These are phyloP conservation scores for Philhelius pedissequus DNA, from an alignment of 2,888 invertebrate species.

Conservation along the genomic window DNA sequence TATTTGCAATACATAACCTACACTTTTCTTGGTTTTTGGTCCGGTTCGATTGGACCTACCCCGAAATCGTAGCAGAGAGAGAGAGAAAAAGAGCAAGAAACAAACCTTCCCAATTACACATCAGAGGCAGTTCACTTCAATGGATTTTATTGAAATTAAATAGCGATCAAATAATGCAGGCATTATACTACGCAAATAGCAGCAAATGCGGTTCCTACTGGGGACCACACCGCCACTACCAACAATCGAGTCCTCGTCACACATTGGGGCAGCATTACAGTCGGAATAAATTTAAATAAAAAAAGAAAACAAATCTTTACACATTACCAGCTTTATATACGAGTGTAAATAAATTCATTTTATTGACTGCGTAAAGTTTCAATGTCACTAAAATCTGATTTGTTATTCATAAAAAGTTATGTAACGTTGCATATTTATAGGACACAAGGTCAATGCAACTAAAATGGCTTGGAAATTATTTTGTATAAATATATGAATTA, in stretches of 20 bases:
- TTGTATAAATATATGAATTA: too few relatives aligned
- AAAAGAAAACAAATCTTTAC: background rate
- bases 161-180: slow-evolving; percentile 30
- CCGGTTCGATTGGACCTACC: slow-evolving; percentile 32
- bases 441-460: too few relatives aligned
- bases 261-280: background rate
- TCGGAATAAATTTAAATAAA: background rate
- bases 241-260: background rate
- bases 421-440: too few relatives aligned
- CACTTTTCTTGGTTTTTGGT: slow-evolving; percentile 28
- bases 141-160: slow-evolving; percentile 60
- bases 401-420: too few relatives aligned
- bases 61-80: background rate
- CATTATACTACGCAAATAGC: slow-evolving; percentile 11
- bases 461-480: too few relatives aligned
- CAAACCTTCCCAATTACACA: slow-evolving; percentile 59
- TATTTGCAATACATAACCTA: slow-evolving; percentile 27
- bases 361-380: too few relatives aligned
- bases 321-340: too few relatives aligned
- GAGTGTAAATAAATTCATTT: too few relatives aligned
- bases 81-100: background rate
- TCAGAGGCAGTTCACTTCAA: slow-evolving; percentile 65
- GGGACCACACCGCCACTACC: slow-evolving; percentile 38
- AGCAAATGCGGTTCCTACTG: slow-evolving; percentile 12
- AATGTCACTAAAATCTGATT: too few relatives aligned